A percentile compares a stretch with the other conserved stretches of the same genome.
phyloP scores from a whole-genome alignment of 2,797 vertebrate genomes.

The Microctenopoma stevenorrisi region DNA sequence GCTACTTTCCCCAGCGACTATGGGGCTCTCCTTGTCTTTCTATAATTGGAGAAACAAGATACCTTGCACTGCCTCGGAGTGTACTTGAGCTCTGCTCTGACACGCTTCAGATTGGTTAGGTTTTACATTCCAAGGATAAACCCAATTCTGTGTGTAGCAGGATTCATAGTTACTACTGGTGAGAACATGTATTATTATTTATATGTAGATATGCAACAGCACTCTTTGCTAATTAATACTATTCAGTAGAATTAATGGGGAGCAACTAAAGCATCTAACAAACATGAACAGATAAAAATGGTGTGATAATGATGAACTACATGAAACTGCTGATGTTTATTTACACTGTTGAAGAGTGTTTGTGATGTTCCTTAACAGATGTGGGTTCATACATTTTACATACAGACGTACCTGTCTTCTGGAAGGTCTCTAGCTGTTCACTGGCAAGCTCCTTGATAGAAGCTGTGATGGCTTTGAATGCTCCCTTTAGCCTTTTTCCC shows the following conservation, averaged over 20 bases:
- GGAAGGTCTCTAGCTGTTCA: conserved; percentile 91
- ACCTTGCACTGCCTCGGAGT: conserved; percentile 72
- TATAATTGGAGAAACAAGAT: conserved; percentile 77
- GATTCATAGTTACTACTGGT: conserved; percentile 10
- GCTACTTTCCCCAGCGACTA: conserved; percentile 60
- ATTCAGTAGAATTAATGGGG: too few relatives aligned
- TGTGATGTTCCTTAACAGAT: background rate
- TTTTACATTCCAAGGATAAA: conserved; percentile 50
- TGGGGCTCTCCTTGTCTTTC: conserved; percentile 59
- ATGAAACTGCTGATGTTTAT: background rate
- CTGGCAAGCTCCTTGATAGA: conserved; percentile 92
- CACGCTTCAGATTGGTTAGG: conserved; percentile 33
- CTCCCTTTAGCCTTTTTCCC: conserved; percentile 94
- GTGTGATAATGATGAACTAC: background rate
- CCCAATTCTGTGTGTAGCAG: conserved; percentile 7
- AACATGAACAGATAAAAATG: background rate
- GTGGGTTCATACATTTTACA: background rate
- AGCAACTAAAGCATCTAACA: too few relatives aligned
- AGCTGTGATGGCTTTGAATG: conserved; percentile 89
- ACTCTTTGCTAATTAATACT: too few relatives aligned
- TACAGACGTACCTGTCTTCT: conserved; percentile 86
- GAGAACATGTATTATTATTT: conserved; percentile 1
- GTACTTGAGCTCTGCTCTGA: conserved; percentile 43
- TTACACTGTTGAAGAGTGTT: background rate
- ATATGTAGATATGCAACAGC: background rate